A percentile compares a stretch with the other conserved stretches of the same genome.
phyloP scores from a whole-genome alignment of 1,140 invertebrate genomes.

The Ostrea denselamellosa region DNA sequence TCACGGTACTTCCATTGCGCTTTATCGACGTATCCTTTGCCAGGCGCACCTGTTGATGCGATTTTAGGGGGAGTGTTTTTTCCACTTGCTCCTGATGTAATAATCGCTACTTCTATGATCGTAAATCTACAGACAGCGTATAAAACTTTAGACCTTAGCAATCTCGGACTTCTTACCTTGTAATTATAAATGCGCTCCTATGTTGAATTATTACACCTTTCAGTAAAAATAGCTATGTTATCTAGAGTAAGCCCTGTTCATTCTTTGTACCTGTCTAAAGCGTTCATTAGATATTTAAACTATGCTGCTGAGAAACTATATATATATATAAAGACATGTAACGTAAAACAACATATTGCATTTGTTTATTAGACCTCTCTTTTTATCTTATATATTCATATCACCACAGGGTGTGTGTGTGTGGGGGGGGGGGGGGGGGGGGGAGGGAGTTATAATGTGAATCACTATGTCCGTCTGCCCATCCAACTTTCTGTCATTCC shows the following conservation, averaged over 20 bases:
- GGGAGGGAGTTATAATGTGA: too few relatives aligned
- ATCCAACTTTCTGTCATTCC: too few relatives aligned
- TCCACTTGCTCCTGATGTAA: slow-evolving; percentile 29
- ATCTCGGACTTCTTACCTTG: neutral
- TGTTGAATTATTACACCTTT: slow-evolving; percentile 31
- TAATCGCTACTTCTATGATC: neutral
- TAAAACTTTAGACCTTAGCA: neutral
- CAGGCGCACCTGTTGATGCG: slow-evolving; percentile 26
- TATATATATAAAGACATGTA: too few relatives aligned
- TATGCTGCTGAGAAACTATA: too few relatives aligned
- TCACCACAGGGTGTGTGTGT: too few relatives aligned
- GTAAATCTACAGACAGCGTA: neutral
- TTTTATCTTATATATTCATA: too few relatives aligned
- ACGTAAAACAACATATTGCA: too few relatives aligned
- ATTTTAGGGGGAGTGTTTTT: slow-evolving; percentile 12
- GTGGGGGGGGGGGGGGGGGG: too few relatives aligned
- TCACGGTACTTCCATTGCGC: slow-evolving; percentile 3
- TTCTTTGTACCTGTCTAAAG: neutral
- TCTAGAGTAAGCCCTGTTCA: neutral
- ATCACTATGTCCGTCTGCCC: too few relatives aligned
- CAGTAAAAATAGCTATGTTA: neutral
- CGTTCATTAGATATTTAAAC: neutral
- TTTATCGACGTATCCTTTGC: neutral
- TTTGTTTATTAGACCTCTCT: too few relatives aligned
- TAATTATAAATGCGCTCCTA: neutral